Base-by-base conservation (phyloP, 2,888 invertebrate species). In the Chalcis sispes region DNA sequence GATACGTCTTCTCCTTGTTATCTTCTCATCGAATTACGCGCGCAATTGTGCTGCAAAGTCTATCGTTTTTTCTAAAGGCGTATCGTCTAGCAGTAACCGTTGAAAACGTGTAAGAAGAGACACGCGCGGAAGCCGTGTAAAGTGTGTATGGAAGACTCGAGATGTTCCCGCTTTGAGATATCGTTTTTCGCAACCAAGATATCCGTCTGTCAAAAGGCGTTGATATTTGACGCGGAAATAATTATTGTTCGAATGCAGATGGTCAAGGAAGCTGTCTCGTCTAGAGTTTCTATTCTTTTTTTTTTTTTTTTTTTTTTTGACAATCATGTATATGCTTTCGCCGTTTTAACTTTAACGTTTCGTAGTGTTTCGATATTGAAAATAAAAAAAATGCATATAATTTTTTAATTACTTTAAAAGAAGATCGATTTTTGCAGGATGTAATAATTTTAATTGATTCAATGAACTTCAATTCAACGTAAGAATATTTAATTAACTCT, bases 41-140 rank as follows among this genome's bases (percentile, higher is more conserved):
- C 40, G 32, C 58, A 58, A 62, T 62, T 69, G 62, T 46, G 48
- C 36, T 32, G 62, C 54, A 62, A 62, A 54, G 1, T 48, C 13
- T 15, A 25, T 23, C 23, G 13, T 52, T 5, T 20, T 8, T 4
- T 15, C 27, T 2, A n/a, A n/a, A n/a, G n/a, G 4, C 13, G 54
- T 0, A 15, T 15, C 10, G 32, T 13, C 23, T 40, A 58, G 23
- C 18, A 40, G 59, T 54, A 50, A 52, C 70, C 29, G 59, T 59
- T 58, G 75, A 75, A 75, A 70, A 70, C 75, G 13, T 70, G 40
- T 25, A 58, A 18, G 69, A 50, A 36, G 27, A 56, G 32, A n/a
- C 20, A 65, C n/a, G 64, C 32, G 32, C 32, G 32, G 5, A 3
- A 32, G 32, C 32, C 15, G 18, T 18, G 20, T 20, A 25, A 52